Percentiles rank a stretch among this genome's conserved stretches.
Conservation (phyloP, 2,888 invertebrate genomes). For the Nephrotoma appendiculata region DNA sequence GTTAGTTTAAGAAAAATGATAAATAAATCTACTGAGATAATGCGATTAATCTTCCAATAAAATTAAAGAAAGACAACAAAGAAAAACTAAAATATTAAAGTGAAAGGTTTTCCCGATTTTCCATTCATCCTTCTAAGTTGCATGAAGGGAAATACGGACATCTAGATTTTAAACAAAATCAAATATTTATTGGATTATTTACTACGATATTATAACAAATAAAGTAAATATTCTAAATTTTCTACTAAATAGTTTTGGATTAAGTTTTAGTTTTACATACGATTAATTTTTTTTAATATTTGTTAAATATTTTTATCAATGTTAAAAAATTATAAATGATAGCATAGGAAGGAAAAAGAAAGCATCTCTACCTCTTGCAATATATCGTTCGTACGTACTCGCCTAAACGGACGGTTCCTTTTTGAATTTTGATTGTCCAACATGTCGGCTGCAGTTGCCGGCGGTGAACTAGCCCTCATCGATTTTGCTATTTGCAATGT, state of each 20-base stretch:
- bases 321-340: background rate
- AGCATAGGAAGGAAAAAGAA: constrained; percentile 11
- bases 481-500: constrained; percentile 84
- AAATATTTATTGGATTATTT: background rate
- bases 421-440: constrained; percentile 73
- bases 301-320: constrained; percentile 2
- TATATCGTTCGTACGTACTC: constrained; percentile 32
- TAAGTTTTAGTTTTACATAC: background rate
- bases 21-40: background rate
- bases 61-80: background rate
- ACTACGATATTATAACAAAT: background rate
- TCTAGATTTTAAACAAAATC: background rate
- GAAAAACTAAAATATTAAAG: background rate
- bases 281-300: constrained; percentile 5
- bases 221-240: background rate
- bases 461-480: constrained; percentile 92
- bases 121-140: background rate
- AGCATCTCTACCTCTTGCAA: constrained; percentile 18
- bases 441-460: constrained; percentile 81
- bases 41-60: background rate
- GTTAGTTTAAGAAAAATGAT: background rate
- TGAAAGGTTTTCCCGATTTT: background rate
- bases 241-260: background rate
- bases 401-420: constrained; percentile 53
- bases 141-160: background rate